These are phyloP conservation scores for Pterostichus niger DNA, from an alignment of 2,888 invertebrate species.

Conservation along the genomic window DNA sequence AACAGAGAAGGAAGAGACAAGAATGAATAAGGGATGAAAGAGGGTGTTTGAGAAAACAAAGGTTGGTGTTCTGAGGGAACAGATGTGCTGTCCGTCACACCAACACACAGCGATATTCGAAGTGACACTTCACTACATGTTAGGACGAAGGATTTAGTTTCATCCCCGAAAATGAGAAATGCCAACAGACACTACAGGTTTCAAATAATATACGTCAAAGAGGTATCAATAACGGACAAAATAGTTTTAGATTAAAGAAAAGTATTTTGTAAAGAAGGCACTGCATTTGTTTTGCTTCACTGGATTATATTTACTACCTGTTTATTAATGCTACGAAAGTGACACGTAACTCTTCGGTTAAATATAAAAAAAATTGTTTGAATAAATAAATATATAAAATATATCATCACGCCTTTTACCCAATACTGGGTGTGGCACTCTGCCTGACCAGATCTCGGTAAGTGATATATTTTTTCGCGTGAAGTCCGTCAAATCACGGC, in stretches of 20 bases:
- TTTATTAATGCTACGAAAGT: no score
- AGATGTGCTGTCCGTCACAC: constrained; percentile 39
- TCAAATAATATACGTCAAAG: constrained; percentile 5
- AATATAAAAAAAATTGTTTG: no score
- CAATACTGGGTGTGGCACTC: no score
- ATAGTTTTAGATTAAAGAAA: neutral
- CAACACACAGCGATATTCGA: neutral
- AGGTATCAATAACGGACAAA: neutral
- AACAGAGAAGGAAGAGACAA: neutral
- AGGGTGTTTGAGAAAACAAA: constrained; percentile 39
- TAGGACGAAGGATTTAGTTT: neutral
- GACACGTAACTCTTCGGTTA: no score
- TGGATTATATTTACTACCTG: no score
- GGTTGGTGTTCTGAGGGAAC: constrained; percentile 8
- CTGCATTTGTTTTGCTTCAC: no score
- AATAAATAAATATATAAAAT: no score
- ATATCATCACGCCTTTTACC: no score
- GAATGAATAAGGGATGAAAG: constrained; percentile 48
- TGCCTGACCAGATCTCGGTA: no score
- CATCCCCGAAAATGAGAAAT: constrained; percentile 24
- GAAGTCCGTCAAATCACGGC: no score
- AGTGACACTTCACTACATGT: constrained; percentile 8
- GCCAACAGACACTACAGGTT: constrained; percentile 8
- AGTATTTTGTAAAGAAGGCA: no score
- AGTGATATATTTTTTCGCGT: no score